Evolutionary conservation across 1,140 invertebrate species (phyloP), one percentile per base, ranked within the genome.

Genomic region (Penaeus vannamei): DNA sequence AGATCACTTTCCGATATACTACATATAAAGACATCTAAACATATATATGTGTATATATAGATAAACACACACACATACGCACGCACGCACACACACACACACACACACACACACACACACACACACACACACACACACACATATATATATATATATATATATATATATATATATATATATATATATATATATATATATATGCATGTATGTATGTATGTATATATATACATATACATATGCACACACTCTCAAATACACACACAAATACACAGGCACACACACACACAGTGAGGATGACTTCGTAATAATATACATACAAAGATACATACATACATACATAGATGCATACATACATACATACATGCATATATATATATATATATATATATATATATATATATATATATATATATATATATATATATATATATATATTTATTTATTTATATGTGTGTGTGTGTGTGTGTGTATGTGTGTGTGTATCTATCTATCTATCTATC

Each of bases 371-470:
- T 32, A 77, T 32, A 77, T 32, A 77, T 32, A 77, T 32, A 77
- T 32, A 77, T 32, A 77, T 32, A 79, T 10, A 79, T 32, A 79
- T 10, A 79, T 32, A 79, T 32, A 79, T 32, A 79, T 32, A 32
- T 32, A 32, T 8, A 32, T 8, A 32, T 32, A 32, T 32, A 17
- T 32, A 32, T 8, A 32, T 32, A 42, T 42, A 79, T 79, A 79
- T 42, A 79, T 79, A 79, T 79, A 79, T 79, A 79, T 79, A 42
- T 79, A 79, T 79, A 79, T 42, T 36, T 42, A 76, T 36, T n/a
- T 36, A 76, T 36, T n/a, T 36, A 76, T 36, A 76, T 36, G 26
- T 36, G 26, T 36, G 26, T 36, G 26, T 36, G 26, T 36, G 26
- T 76, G 26, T 76, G 26, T 76, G 26, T 36, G 26, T 76, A 76